Percentiles rank a stretch among this genome's conserved stretches.
Evolutionary conservation across 2,888 invertebrate species (phyloP).

Genomic region (Drosophila subsilvestris): DNA sequence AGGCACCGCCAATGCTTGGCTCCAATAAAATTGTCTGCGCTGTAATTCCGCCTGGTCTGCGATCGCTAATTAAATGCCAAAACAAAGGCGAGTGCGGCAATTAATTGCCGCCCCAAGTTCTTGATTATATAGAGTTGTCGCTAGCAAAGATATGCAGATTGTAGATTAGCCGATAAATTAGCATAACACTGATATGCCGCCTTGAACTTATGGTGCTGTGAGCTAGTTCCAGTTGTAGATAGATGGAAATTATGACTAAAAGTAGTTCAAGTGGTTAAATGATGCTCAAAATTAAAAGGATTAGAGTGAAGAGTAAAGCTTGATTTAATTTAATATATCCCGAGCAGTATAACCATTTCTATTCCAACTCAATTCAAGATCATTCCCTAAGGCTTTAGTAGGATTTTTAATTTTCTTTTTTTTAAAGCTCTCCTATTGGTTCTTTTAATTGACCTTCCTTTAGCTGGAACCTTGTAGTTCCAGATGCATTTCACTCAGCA

Average conservation of each 20-base stretch:
- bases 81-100: conserved; percentile 44
- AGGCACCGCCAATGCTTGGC: conserved; percentile 43
- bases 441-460: no score
- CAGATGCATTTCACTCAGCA: conserved; percentile 3
- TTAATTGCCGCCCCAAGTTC: conserved; percentile 35
- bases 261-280: not conserved
- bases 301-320: no score
- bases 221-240: conserved; percentile 1
- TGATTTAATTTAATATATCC: no score
- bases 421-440: not conserved
- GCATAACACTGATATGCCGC: conserved; percentile 34
- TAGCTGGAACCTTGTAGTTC: conserved; percentile 35
- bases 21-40: conserved; percentile 49
- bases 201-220: conserved; percentile 36
- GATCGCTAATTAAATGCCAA: conserved; percentile 60
- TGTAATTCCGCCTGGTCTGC: conserved; percentile 45
- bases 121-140: conserved; percentile 39
- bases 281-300: no score
- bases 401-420: no score
- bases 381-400: not conserved
- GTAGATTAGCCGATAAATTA: conserved; percentile 37
- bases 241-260: not conserved
- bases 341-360: no score
- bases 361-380: no score
- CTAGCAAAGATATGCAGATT: conserved; percentile 44